Evolutionary conservation across 2,797 vertebrate species (phyloP), one percentile per base, ranked within the genome.

Genomic region (Eupleurogrammus muticus): DNA sequence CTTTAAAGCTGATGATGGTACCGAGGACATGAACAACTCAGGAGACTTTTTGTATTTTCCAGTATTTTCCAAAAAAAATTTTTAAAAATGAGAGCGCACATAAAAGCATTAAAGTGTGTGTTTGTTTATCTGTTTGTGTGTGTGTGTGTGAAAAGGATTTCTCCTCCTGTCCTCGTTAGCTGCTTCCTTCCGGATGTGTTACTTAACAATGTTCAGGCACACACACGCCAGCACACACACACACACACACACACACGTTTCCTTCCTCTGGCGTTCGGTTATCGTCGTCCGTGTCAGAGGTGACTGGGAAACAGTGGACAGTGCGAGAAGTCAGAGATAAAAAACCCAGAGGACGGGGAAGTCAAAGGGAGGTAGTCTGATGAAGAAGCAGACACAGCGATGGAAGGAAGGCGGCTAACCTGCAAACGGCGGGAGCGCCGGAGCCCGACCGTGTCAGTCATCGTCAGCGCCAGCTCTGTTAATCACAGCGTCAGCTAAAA

Each of bases 111-210:
- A 40, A 68, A 62, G 20, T 61, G 9, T 47, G n/a, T 64, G 38
- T 64, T 48, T 61, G 44, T 68, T 12, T 44, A 4, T 40, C 6
- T 12, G 23, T 66, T 24, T 35, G 46, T 70, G 47, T 73, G 77
- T 68, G 55, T 65, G 66, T 42, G 40, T 0, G 48, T 58, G 44
- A 63, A 73, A 50, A 64, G 67, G 61, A 69, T 28, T 73, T 52
- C 56, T 44, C 74, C 66, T 82, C 53, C 77, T 80, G 66, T 83
- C 79, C 53, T 38, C 63, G 83, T 64, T 79, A 40, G 57, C 67
- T 49, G 79, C 65, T 92, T 89, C 85, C 86, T 88, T 89, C 82
- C 87, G 81, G 72, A 77, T 66, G 54, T 51, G 66, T 47, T 54
- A 40, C 79, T 70, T 62, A 65, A 77, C 61, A 79, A 68, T 73